Base-by-base conservation (phyloP, 2,113 vertebrate genomes). In the Nannobrachium achirus region DNA sequence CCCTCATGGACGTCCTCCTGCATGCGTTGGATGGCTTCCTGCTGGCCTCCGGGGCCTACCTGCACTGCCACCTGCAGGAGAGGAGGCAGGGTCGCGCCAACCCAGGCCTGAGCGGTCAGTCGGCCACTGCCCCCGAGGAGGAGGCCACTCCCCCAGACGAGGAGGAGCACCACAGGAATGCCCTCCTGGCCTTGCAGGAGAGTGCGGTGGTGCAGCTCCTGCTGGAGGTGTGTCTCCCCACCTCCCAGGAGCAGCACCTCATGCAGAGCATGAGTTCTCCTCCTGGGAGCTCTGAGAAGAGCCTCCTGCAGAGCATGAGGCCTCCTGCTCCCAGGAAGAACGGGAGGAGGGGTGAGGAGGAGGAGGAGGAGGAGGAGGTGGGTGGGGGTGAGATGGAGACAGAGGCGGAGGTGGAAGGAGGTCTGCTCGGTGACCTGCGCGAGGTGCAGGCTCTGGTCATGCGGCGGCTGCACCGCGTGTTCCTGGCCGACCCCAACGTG, bases 401-500 rank as follows among this genome's bases (percentile, higher is more conserved):
- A 33, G 25, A n/a, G n/a, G n/a, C n/a, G n/a, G 77, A 91, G 71
- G 85, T 82, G 10, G 93, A 94, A 53, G 92, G 90, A 15, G 96
- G 89, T 18, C 87, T 99, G 42, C 93, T 99, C 45, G 98, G 96
- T 65, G 95, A 98, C 81, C 91, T 98, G 76, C 92, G 96, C 66
- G 98, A 99, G 91, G 98, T 99, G 78, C 98, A 98, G 83, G 98
- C 97, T 80, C 96, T 99, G 75, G 96, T 99, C 89, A 98, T 96
- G 80, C 99, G 95, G 74, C 89, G 98, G 2, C 88, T 99, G 81
- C 98, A 99, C 88, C 98, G 99, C 89, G 98, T 99, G 98, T 99
- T 98, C 83, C 98, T 99, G 7, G 97, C 97, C 0, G 98, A 99
- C 78, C 97, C 98, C 75, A 99, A 99, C 89, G 98, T 99, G 15